phyloP scores from a whole-genome alignment of 1,140 invertebrate species.

The Condylostylus longicornis region DNA sequence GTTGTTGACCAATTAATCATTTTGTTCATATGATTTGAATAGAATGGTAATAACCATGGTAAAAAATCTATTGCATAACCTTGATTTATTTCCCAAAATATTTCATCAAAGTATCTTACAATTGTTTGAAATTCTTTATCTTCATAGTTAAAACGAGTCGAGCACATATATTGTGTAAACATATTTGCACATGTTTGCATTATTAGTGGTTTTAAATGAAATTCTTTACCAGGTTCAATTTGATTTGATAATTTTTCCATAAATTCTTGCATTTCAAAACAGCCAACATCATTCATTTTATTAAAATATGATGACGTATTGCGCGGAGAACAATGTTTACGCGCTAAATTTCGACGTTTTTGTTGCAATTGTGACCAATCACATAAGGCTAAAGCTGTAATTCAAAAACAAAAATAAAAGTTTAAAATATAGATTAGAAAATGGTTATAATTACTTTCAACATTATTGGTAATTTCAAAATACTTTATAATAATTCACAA shows the following conservation, averaged over 20 bases:
- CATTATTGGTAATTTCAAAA: too few relatives aligned
- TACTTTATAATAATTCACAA: too few relatives aligned
- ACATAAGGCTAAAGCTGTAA: slow-evolving; percentile 67
- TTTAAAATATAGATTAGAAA: too few relatives aligned
- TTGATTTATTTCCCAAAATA: slow-evolving; percentile 83
- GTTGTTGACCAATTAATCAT: slow-evolving; percentile 49
- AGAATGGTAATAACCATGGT: slow-evolving; percentile 64
- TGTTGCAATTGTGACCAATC: slow-evolving; percentile 74
- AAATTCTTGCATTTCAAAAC: slow-evolving; percentile 42
- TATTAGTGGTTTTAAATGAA: slow-evolving; percentile 45
- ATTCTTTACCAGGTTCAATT: slow-evolving; percentile 25
- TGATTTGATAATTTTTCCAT: slow-evolving; percentile 37
- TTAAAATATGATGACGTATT: slow-evolving; percentile 52
- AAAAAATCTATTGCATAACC: slow-evolving; percentile 77
- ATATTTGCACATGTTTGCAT: slow-evolving; percentile 63
- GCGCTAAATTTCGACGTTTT: slow-evolving; percentile 56
- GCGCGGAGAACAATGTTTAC: slow-evolving; percentile 59
- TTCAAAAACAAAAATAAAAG: slow-evolving; percentile 28
- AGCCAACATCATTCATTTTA: slow-evolving; percentile 46
- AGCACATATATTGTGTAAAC: slow-evolving; percentile 74
- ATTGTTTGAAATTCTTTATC: slow-evolving; percentile 49
- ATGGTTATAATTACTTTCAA: too few relatives aligned
- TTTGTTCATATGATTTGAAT: slow-evolving; percentile 49
- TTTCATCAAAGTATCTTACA: slow-evolving; percentile 60
- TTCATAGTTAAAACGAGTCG: slow-evolving; percentile 48